Base-by-base conservation (phyloP, 2,888 invertebrate genomes). In the Spatulosminthurus flaviceps region DNA sequence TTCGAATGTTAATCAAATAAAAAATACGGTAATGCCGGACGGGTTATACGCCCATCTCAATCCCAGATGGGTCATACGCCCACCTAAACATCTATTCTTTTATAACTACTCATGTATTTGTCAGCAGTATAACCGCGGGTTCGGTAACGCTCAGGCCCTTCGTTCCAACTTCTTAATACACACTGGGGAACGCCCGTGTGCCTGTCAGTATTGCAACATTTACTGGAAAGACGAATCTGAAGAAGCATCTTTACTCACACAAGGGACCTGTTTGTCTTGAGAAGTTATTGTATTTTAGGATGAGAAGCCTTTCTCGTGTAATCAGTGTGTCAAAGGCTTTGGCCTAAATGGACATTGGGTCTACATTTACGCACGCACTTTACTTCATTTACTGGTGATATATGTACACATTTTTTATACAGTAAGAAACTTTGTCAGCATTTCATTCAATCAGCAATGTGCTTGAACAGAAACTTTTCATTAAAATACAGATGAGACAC, bases 351-450 rank as follows among this genome's bases (percentile, higher is more conserved):
- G 85, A 90, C 91, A 26, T 87, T 92, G 29, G 90, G 89, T 66
- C 87, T 89, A 41, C 92, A 92, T 86, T 86, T 89, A 64, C 87
- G 88, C 70, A 88, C 89, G 4, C 92, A 92, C 85, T 87, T 88
- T 2, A 88, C 88, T 61, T 89, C 89, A 0, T 90, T 91, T 87
- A 88, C 89, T 84, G 94, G 94, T 86, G 88, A 90, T 84, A 89
- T 90, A 79, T 94, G 94, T 84, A 88, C 89, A 22, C 92, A 92
- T 24, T 94, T 93, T 88, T 90, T 90, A 82, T 91, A 92, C 86
- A 88, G 89, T 72, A 92, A 92, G 86, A 92, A 93, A 86, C 89
- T 93, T 86, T 89, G 91, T 70, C 88, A 94, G 0, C 94, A 94
- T 86, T 88, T 90, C 73, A 91, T 91, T 67, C 94, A 94, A 87